Conservation (phyloP, 23 tunicate species). For the Aplidium turbinatum region DNA sequence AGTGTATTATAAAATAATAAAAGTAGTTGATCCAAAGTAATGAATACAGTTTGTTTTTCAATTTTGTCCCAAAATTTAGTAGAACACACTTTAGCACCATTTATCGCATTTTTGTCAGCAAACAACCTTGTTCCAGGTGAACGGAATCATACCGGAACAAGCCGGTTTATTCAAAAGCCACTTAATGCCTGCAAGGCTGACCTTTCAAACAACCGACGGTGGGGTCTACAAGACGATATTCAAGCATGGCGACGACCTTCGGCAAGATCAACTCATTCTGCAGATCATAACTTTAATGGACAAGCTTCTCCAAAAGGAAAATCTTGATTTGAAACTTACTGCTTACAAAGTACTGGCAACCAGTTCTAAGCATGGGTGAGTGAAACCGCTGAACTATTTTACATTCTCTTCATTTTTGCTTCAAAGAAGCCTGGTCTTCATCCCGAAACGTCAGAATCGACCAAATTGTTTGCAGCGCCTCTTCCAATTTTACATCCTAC, state of each 20-base stretch:
- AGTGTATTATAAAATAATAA: no score
- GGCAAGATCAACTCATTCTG: constrained; percentile 97
- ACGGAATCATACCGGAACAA: constrained; percentile 75
- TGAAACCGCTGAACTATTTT: not conserved
- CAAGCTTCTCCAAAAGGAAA: constrained; percentile 86
- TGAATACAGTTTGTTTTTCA: no score
- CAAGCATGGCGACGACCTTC: constrained; percentile 98
- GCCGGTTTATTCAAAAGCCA: constrained; percentile 89
- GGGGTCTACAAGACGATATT: constrained; percentile 69
- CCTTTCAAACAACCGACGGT: constrained; percentile 59
- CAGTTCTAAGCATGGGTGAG: constrained; percentile 85
- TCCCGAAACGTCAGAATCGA: no score
- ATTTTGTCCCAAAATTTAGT: no score
- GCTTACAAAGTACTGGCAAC: constrained; percentile 96
- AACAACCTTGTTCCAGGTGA: constrained; percentile 39
- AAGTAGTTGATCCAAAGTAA: no score
- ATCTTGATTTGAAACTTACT: constrained; percentile 88
- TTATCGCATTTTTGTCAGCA: not conserved
- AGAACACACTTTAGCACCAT: not conserved
- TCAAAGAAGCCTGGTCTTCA: no score
- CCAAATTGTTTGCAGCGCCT: no score
- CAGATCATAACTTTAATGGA: constrained; percentile 98
- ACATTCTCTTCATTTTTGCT: no score
- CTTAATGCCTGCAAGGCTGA: constrained; percentile 94
- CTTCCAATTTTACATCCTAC: no score